phyloP scores from a whole-genome alignment of 2,888 invertebrate species.

The Polydesmus complanatus region DNA sequence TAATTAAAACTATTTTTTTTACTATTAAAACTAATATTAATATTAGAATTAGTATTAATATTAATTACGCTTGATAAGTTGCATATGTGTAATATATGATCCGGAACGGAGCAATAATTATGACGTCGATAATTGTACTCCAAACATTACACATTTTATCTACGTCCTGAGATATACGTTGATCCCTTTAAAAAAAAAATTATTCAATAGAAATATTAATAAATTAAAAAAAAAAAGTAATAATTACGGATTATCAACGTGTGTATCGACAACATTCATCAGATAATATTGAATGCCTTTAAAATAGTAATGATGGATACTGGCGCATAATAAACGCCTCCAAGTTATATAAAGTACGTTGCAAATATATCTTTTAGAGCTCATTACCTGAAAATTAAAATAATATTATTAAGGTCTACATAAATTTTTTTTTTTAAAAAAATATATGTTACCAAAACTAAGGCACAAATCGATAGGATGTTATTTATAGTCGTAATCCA shows the following conservation, averaged over 20 bases:
- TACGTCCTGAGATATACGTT: conserved; percentile 42
- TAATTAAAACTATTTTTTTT: too few relatives aligned
- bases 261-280: conserved; percentile 33
- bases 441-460: conserved; percentile 30
- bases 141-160: conserved; percentile 36
- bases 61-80: conserved; percentile 34
- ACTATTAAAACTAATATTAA: neutral
- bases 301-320: conserved; percentile 39
- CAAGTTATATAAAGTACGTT: conserved; percentile 36
- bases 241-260: conserved; percentile 40
- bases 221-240: conserved; percentile 10
- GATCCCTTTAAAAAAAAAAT: conserved; percentile 30
- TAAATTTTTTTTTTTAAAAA: neutral
- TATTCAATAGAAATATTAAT: neutral
- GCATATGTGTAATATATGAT: conserved; percentile 42
- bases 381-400: conserved; percentile 18
- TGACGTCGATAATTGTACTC: conserved; percentile 31
- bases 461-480: conserved; percentile 26
- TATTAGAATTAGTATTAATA: neutral
- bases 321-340: conserved; percentile 34
- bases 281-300: conserved; percentile 37
- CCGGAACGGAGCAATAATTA: conserved; percentile 37
- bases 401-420: neutral
- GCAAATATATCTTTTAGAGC: conserved; percentile 4
- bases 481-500: conserved; percentile 24